phyloP scores from a whole-genome alignment of 1,140 invertebrate genomes.

The Stratiolaelaps scimitus region DNA sequence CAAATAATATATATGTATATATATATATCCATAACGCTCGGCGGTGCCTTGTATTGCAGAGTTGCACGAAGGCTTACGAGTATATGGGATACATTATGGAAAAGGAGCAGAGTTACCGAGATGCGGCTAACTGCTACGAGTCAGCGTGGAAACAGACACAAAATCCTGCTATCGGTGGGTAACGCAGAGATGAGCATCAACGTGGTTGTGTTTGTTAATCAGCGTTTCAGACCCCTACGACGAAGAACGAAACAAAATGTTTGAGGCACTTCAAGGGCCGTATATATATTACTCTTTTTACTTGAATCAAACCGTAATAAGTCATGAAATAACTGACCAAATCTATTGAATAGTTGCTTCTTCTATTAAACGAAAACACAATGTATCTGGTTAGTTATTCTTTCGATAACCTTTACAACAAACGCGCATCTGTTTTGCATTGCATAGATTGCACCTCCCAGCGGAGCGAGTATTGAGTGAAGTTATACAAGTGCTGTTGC shows the following conservation, averaged over 20 bases:
- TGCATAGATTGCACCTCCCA: no score
- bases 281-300: no score
- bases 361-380: no score
- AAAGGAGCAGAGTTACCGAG: constrained; percentile 77
- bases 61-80: constrained; percentile 79
- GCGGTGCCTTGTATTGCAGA: constrained; percentile 40
- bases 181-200: constrained; percentile 29
- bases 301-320: no score
- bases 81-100: constrained; percentile 72
- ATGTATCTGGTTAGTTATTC: no score
- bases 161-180: constrained; percentile 56
- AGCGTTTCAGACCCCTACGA: constrained; percentile 7
- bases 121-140: constrained; percentile 68
- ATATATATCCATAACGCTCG: constrained; percentile 23
- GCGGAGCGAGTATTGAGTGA: no score
- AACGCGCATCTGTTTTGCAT: no score
- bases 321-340: no score
- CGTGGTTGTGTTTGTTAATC: not conserved
- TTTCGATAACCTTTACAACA: no score
- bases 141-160: constrained; percentile 69
- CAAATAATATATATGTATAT: not conserved
- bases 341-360: no score
- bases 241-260: not conserved
- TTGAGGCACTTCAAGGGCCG: no score
- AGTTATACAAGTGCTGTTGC: no score